Base-by-base conservation (phyloP, 1,140 invertebrate species). In the Camponotus pennsylvanicus region DNA sequence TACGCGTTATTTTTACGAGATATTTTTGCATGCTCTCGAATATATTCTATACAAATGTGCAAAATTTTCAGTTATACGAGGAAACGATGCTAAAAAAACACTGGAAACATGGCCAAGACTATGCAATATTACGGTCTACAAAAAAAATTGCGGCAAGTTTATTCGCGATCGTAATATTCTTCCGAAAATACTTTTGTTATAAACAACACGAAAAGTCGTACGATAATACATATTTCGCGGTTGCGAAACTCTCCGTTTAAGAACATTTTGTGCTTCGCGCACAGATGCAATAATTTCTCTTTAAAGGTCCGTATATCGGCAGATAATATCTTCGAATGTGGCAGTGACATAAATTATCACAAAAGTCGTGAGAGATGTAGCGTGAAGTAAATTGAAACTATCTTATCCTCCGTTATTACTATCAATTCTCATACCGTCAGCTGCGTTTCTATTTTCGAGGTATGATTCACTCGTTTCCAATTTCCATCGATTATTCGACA, bases 351-450 rank as follows among this genome's bases (percentile, higher is more conserved):
- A 83, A 83, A 83, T 83, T 69, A 73, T 73, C 42, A 40, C 79
- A 69, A 49, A 75, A 83, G 40, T 83, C 32, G 67, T 4, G 61
- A 63, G 49, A 21, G 32, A 21, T n/a, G 34, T n/a, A 37, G 37
- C n/a, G 21, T 11, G 45, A 85, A 78, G 73, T 78, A 66, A 78
- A 85, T 85, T 64, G 82, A 85, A 78, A 85, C 61, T 78, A 85
- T 78, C 73, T 85, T 67, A 85, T 76, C 63, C 59, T 2, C 13
- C 75, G 55, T 77, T 77, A 77, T 77, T 77, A 63, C 63, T 78
- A 76, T 85, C 82, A 57, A 85, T 85, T 85, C 21, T 66, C 82
- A n/a, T 13, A 45, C 59, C 40, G 61, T 78, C 82, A 66, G 21
- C 63, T 76, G 63, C 59, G 27, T 66, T 67, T 52, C 32, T 66